Conservation (phyloP, 2,797 vertebrate genomes). For the Phaenicophaeus curvirostris region DNA sequence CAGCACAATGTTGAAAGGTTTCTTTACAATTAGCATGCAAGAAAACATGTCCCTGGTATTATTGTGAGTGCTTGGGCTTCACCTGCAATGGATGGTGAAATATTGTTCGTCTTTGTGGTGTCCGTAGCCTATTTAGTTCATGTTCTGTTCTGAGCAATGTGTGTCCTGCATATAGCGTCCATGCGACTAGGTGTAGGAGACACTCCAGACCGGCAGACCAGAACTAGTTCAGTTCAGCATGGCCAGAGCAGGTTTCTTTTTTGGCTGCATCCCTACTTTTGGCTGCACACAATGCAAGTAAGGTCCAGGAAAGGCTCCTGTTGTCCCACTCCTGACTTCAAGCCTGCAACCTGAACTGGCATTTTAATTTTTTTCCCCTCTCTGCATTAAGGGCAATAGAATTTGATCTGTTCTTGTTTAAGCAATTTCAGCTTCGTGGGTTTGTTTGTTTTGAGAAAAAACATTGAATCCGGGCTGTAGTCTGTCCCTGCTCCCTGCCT, state of each 20-base stretch:
- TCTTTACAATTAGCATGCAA: neutral
- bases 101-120: constrained; percentile 15
- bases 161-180: neutral
- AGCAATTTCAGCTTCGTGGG: constrained; percentile 1
- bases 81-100: neutral
- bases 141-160: constrained; percentile 45
- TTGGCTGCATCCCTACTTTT: neutral
- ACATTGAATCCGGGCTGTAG: neutral
- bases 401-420: neutral
- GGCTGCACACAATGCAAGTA: fast-evolving
- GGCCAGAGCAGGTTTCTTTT: neutral
- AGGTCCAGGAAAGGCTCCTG: neutral
- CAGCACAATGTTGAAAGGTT: neutral
- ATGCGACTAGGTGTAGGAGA: neutral
- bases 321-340: neutral
- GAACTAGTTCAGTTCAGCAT: neutral
- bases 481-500: neutral
- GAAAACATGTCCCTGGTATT: neutral
- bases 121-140: constrained; percentile 17
- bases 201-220: neutral
- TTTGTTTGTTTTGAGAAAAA: constrained; percentile 52
- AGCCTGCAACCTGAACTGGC: neutral
- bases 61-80: neutral
- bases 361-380: neutral
- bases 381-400: constrained; percentile 14